Evolutionary conservation across 1,140 invertebrate species (phyloP).

Genomic region (Drosophila santomea): DNA sequence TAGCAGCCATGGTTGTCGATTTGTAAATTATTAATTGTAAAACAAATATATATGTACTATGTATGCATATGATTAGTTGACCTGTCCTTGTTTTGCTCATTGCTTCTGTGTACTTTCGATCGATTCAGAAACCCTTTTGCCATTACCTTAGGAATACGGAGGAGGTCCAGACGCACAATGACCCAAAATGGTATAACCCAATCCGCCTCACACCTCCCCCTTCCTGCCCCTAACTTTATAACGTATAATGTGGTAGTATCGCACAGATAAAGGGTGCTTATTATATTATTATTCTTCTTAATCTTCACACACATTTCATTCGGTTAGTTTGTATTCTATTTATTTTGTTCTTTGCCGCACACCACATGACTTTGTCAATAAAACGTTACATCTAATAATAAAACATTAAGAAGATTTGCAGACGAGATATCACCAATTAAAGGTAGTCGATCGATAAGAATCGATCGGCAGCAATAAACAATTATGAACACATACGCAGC

Average conservation of each 20-base stretch:
- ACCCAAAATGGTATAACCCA: slow-evolving; percentile 14
- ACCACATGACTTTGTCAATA: slow-evolving; percentile 62
- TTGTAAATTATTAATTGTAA: slow-evolving; percentile 63
- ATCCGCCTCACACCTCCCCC: slow-evolving; percentile 4
- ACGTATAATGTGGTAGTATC: slow-evolving; percentile 18
- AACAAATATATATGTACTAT: slow-evolving; percentile 41
- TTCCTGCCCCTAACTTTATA: background rate
- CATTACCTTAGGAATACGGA: slow-evolving; percentile 52
- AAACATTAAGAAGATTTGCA: slow-evolving; percentile 37
- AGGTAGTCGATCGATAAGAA: slow-evolving; percentile 19
- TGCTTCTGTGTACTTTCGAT: slow-evolving; percentile 11
- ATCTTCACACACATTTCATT: slow-evolving; percentile 61
- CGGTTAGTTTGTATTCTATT: slow-evolving; percentile 47
- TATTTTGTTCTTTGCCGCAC: slow-evolving; percentile 51
- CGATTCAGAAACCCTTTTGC: slow-evolving; percentile 23
- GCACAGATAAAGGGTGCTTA: slow-evolving; percentile 50
- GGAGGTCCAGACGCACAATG: slow-evolving; percentile 57
- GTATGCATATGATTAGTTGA: slow-evolving; percentile 53
- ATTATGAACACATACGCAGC: slow-evolving; percentile 56
- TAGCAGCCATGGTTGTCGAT: slow-evolving; percentile 58
- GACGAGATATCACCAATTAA: slow-evolving; percentile 26
- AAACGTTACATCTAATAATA: slow-evolving; percentile 48
- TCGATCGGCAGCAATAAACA: slow-evolving; percentile 46
- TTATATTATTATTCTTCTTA: slow-evolving; percentile 18
- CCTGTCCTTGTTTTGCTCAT: slow-evolving; percentile 49